Conservation (phyloP, 2,113 vertebrate species). For the Notiomystis cincta region DNA sequence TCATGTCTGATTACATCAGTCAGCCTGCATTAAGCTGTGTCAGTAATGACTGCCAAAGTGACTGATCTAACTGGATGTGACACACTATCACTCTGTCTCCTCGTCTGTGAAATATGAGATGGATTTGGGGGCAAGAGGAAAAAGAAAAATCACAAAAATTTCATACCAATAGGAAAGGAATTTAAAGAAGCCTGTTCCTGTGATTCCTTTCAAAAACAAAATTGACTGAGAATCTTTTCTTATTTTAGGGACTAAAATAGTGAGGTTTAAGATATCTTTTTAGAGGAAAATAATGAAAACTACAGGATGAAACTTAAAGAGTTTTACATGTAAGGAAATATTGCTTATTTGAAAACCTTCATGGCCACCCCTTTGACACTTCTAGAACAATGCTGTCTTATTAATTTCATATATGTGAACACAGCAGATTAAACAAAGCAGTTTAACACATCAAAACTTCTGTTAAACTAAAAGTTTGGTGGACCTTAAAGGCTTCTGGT, state of each 20-base stretch:
- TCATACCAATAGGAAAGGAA: background rate
- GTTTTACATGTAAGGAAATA: background rate
- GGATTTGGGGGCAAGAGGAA: background rate
- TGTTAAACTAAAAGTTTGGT: background rate
- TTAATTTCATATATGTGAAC: background rate
- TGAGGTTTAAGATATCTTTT: background rate
- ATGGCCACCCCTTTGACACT: background rate
- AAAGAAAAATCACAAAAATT: background rate
- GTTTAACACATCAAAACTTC: background rate
- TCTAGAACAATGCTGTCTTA: background rate
- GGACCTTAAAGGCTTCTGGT: background rate
- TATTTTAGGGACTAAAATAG: background rate
- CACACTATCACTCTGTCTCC: background rate
- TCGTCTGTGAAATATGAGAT: background rate
- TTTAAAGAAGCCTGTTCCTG: background rate
- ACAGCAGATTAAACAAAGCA: background rate
- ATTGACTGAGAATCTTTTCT: background rate
- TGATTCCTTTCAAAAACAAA: background rate
- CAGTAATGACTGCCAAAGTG: conserved; percentile 1
- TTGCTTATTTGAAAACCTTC: background rate
- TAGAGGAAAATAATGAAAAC: background rate
- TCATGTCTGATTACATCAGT: conserved; percentile 22
- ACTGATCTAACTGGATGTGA: conserved; percentile 31
- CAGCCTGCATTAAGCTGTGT: conserved; percentile 21
- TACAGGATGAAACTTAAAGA: background rate